Conservation (phyloP, 2,113 vertebrate genomes). For the Phoxinus phoxinus region DNA sequence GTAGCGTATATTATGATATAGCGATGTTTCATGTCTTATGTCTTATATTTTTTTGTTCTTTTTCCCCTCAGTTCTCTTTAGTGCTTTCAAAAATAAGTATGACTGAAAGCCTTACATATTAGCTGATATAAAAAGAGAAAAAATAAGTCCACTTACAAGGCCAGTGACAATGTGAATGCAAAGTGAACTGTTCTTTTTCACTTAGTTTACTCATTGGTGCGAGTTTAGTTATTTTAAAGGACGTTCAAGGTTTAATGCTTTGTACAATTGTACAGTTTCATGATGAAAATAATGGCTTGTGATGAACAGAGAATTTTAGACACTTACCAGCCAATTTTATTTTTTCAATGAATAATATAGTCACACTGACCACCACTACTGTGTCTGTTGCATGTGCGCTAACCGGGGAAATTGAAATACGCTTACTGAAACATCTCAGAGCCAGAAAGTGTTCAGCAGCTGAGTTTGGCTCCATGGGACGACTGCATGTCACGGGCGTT, state of each 20-base stretch:
- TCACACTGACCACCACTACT: background rate
- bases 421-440: background rate
- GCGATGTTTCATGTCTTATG: background rate
- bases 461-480: conserved; percentile 15
- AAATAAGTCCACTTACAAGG: background rate
- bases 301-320: too few relatives aligned
- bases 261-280: too few relatives aligned
- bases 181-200: too few relatives aligned
- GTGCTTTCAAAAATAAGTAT: too few relatives aligned
- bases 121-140: background rate
- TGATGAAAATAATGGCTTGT: too few relatives aligned
- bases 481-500: background rate
- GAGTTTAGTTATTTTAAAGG: too few relatives aligned
- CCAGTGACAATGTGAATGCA: too few relatives aligned
- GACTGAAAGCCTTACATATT: background rate
- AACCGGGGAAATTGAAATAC: background rate
- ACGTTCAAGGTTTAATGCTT: too few relatives aligned
- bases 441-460: background rate
- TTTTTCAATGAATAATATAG: too few relatives aligned
- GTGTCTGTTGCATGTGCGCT: background rate
- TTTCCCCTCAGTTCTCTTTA: too few relatives aligned
- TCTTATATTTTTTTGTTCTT: background rate
- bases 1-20: background rate
- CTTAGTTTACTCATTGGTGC: too few relatives aligned
- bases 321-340: too few relatives aligned